These are phyloP conservation scores for Podarcis raffonei DNA, from an alignment of 2,113 vertebrate species.

Conservation along the genomic window DNA sequence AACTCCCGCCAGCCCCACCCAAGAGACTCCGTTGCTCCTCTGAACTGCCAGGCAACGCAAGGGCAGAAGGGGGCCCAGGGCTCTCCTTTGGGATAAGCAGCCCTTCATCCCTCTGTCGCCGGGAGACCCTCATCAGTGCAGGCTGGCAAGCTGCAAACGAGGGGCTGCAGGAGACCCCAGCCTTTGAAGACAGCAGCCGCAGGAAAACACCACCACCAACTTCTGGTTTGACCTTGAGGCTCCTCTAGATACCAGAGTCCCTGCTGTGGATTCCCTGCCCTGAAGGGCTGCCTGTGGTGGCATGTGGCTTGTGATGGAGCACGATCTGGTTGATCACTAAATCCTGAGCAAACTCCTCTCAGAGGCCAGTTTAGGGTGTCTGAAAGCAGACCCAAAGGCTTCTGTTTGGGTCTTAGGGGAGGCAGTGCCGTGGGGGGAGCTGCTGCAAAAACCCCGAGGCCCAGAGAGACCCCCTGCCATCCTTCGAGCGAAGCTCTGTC, in stretches of 20 bases:
- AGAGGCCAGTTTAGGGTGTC: not conserved
- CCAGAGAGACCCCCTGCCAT: not conserved
- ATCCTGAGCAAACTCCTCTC: not conserved
- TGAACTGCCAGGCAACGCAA: not conserved
- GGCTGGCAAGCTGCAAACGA: not conserved
- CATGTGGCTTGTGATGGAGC: not conserved
- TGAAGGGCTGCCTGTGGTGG: not conserved
- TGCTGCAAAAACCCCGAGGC: not conserved
- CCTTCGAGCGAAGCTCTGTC: not conserved
- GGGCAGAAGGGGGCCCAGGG: not conserved
- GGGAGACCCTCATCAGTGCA: not conserved
- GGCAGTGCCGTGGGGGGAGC: not conserved
- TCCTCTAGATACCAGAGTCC: too few relatives aligned
- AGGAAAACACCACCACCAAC: not conserved
- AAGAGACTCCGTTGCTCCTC: not conserved
- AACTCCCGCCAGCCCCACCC: too few relatives aligned
- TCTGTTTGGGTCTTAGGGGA: too few relatives aligned
- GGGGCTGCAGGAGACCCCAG: not conserved
- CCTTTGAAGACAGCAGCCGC: not conserved
- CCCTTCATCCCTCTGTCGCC: not conserved
- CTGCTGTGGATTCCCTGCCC: not conserved
- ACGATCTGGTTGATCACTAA: not conserved
- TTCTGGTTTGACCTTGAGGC: not conserved
- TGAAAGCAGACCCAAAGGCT: not conserved
- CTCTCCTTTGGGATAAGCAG: not conserved